Percentiles rank a stretch among this genome's conserved stretches.
phyloP scores from a whole-genome alignment of 92 coral and sea anemone genomes.

The Palythoa heliodiscus region DNA sequence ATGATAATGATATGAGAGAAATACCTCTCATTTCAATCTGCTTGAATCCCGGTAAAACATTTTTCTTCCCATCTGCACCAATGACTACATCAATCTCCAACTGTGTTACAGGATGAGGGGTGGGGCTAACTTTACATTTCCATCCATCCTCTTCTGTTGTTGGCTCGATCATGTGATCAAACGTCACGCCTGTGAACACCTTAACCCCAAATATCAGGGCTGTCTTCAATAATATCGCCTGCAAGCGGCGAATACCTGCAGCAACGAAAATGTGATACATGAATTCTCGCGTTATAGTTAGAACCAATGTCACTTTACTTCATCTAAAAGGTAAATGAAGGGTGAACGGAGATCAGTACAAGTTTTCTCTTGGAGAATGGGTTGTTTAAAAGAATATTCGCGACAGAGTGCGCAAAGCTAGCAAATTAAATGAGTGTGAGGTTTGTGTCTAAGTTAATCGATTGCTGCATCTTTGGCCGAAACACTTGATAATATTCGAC shows the following conservation, averaged over 20 bases:
- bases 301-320: background rate
- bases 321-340: no score
- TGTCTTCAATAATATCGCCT: slow-evolving; percentile 83
- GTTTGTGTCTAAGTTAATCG: no score
- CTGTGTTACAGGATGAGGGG: slow-evolving; percentile 74
- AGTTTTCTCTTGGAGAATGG: no score
- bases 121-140: slow-evolving; percentile 88
- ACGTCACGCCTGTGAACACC: slow-evolving; percentile 91
- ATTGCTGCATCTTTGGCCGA: no score
- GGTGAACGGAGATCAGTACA: no score
- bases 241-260: slow-evolving; percentile 87
- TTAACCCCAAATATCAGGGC: slow-evolving; percentile 94
- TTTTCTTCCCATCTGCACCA: slow-evolving; percentile 98
- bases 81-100: slow-evolving; percentile 83
- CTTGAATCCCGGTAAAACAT: slow-evolving; percentile 88
- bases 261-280: background rate
- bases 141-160: slow-evolving; percentile 83
- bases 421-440: no score
- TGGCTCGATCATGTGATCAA: slow-evolving; percentile 90
- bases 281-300: background rate
- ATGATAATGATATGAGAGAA: background rate
- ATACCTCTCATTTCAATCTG: slow-evolving; percentile 99
- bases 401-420: no score
- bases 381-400: no score
- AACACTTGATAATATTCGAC: no score